Conservation (phyloP, 1,140 invertebrate species). For the Leptonema lineaticorne region DNA sequence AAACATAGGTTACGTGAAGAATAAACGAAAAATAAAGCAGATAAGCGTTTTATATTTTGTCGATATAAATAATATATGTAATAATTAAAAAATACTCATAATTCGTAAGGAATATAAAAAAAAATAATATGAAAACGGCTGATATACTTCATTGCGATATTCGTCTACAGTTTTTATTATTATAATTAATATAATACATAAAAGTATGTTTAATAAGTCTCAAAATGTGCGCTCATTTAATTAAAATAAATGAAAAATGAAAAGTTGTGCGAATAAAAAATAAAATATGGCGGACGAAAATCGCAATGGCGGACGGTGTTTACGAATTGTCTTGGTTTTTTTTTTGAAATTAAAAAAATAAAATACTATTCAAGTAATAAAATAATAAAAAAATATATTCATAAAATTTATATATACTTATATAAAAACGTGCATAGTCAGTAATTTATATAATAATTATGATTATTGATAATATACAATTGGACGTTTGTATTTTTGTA, state of each 20-base stretch:
- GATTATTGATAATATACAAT: slow-evolving; percentile 37
- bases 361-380: slow-evolving; percentile 15
- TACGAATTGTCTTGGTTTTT: not conserved
- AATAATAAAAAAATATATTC: slow-evolving; percentile 31
- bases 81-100: slow-evolving; percentile 4
- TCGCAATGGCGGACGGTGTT: not conserved
- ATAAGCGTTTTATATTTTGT: slow-evolving; percentile 18
- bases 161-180: too few species aligned
- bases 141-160: too few species aligned
- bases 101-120: not conserved
- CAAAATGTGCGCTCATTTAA: not conserved
- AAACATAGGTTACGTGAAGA: slow-evolving; percentile 15
- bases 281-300: not conserved
- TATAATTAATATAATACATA: too few species aligned
- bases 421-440: slow-evolving; percentile 35
- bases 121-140: too few species aligned
- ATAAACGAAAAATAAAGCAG: not conserved
- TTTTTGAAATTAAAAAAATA: not conserved
- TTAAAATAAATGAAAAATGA: not conserved
- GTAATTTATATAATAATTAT: slow-evolving; percentile 32
- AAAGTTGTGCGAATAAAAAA: not conserved
- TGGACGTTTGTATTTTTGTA: slow-evolving; percentile 43
- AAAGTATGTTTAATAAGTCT: not conserved
- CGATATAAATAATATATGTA: not conserved
- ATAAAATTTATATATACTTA: slow-evolving; percentile 23